A percentile compares a stretch with the other conserved stretches of the same genome.
Evolutionary conservation across 2,797 vertebrate genomes (phyloP).

Genomic region (Petrocephalus sullivani): DNA sequence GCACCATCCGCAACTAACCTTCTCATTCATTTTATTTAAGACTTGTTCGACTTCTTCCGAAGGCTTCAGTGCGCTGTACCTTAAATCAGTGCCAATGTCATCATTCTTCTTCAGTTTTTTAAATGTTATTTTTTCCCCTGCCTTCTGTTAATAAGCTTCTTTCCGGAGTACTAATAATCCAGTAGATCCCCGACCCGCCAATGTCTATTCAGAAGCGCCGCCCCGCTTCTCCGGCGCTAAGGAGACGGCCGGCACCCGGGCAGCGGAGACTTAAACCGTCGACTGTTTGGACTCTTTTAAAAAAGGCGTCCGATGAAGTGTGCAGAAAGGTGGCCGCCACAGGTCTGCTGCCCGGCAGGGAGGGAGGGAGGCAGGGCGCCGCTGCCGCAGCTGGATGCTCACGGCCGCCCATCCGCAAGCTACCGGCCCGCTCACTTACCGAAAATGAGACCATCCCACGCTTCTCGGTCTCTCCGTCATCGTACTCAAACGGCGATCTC

Average conservation of each 20-base stretch:
- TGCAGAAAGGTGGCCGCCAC: neutral
- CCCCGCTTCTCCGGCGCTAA: constrained; percentile 7
- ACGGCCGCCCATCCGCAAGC: neutral
- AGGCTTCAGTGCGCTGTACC: neutral
- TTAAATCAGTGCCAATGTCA: neutral
- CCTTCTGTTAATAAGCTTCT: constrained; percentile 10
- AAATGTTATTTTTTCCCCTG: neutral
- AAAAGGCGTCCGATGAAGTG: constrained; percentile 13
- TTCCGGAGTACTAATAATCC: constrained; percentile 1
- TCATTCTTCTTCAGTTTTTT: neutral
- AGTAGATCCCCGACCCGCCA: neutral
- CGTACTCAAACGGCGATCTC: neutral
- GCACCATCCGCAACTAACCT: neutral
- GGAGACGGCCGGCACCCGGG: neutral
- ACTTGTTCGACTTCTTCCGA: neutral
- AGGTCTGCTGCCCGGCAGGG: neutral
- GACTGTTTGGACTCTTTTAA: constrained; percentile 5
- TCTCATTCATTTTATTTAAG: neutral
- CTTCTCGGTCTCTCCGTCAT: neutral
- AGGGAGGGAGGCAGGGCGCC: neutral
- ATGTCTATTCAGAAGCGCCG: constrained; percentile 7
- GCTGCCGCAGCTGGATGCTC: constrained; percentile 18
- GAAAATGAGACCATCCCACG: neutral
- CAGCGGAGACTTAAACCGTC: neutral
- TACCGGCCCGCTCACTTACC: neutral